Percentiles rank a stretch among this genome's conserved stretches.
phyloP scores from a whole-genome alignment of 2,888 invertebrate genomes.

The Anticlea derivata region DNA sequence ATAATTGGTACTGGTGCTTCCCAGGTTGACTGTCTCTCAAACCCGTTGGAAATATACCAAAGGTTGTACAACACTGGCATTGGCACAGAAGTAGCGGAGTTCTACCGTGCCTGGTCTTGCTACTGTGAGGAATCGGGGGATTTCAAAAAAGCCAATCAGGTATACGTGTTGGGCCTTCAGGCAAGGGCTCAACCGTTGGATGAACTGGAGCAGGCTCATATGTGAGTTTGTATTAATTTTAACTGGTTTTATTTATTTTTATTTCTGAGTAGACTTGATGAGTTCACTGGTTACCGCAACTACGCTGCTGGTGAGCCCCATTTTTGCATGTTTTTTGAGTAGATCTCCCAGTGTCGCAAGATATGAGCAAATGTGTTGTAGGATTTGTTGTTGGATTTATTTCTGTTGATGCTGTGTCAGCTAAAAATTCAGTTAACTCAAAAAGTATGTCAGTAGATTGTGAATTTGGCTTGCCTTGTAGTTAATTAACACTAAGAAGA shows the following conservation, averaged over 20 bases:
- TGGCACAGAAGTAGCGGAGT: constrained; percentile 91
- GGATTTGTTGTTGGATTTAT: no score
- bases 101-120: constrained; percentile 96
- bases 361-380: no score
- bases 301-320: no score
- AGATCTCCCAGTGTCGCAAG: no score
- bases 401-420: neutral
- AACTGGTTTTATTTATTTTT: no score
- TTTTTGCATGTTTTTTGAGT: no score
- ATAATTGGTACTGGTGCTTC: constrained; percentile 37
- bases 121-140: constrained; percentile 93
- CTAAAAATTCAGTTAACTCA: constrained; percentile 1
- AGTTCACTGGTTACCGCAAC: no score
- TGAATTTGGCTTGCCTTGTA: neutral
- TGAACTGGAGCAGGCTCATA: constrained; percentile 89
- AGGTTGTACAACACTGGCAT: constrained; percentile 91
- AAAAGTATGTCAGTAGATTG: constrained; percentile 6
- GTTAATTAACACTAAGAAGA: no score
- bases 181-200: constrained; percentile 91
- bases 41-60: constrained; percentile 91
- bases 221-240: constrained; percentile 71
- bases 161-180: constrained; percentile 90
- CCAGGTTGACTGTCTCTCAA: constrained; percentile 89
- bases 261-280: no score
- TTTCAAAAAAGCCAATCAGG: constrained; percentile 91